A percentile compares a stretch with the other conserved stretches of the same genome.
Conservation (phyloP, 2,888 invertebrate genomes). For the Platycheirus rosarum region DNA sequence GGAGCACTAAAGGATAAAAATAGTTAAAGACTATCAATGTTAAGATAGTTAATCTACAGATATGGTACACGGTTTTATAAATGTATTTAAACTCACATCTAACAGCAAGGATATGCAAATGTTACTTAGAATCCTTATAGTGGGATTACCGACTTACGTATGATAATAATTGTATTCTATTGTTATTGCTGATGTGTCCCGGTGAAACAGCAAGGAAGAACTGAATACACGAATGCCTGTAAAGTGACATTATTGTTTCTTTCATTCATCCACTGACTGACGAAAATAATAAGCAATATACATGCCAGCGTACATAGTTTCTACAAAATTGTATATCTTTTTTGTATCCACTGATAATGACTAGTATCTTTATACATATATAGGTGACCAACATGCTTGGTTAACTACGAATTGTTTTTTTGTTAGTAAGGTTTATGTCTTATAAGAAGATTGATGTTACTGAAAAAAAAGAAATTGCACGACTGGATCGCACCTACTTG, state of each 20-base stretch:
- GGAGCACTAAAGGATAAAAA: not conserved
- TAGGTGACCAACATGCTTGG: conserved; percentile 1
- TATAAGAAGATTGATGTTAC: too few relatives aligned
- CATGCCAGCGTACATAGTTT: conserved; percentile 6
- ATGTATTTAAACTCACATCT: conserved; percentile 56
- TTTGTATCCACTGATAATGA: conserved; percentile 38
- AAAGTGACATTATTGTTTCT: conserved; percentile 58
- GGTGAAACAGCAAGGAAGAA: conserved; percentile 43
- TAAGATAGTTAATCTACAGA: too few relatives aligned
- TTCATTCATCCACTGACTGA: conserved; percentile 8
- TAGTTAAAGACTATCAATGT: not conserved
- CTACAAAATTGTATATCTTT: not conserved
- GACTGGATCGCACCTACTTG: too few relatives aligned
- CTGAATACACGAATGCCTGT: conserved; percentile 47
- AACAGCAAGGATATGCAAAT: not conserved
- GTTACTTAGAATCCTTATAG: conserved; percentile 25
- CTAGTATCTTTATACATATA: not conserved
- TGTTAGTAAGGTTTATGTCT: too few relatives aligned
- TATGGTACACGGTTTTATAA: not conserved
- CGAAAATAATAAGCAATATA: conserved; percentile 37
- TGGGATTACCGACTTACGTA: conserved; percentile 22
- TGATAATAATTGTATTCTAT: conserved; percentile 2
- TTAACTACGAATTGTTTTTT: too few relatives aligned
- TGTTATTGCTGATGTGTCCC: conserved; percentile 49
- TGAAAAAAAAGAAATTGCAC: too few relatives aligned